These are phyloP conservation scores for Aphelenchoides bicaudatus DNA, from an alignment of 2,888 invertebrate genomes.

Conservation along the genomic window DNA sequence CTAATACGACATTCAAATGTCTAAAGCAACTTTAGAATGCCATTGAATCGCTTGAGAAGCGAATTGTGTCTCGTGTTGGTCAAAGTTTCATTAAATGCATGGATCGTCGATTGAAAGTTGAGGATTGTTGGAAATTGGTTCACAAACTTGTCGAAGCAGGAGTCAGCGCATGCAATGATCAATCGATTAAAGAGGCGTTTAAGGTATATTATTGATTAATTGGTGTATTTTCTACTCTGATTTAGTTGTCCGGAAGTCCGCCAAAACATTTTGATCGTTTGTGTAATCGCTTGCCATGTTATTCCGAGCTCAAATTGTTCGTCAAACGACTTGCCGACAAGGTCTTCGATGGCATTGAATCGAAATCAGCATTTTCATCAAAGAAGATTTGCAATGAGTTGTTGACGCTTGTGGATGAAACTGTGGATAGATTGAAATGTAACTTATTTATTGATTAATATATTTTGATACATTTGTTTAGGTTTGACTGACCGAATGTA, in stretches of 20 bases:
- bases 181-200: not conserved
- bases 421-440: too few relatives aligned
- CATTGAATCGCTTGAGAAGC: constrained; percentile 1
- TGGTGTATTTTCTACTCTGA: not conserved
- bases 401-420: too few relatives aligned
- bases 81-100: not conserved
- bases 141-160: not conserved
- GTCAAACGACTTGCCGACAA: too few relatives aligned
- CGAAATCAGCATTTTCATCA: too few relatives aligned
- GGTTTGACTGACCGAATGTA: constrained; percentile 12
- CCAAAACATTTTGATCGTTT: too few relatives aligned
- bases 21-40: constrained; percentile 3
- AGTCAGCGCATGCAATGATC: not conserved
- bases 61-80: constrained; percentile 7
- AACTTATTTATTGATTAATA: too few relatives aligned
- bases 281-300: too few relatives aligned
- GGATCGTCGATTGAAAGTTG: not conserved
- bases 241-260: not conserved
- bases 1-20: not conserved
- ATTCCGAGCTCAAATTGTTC: too few relatives aligned
- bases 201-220: not conserved
- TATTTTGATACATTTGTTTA: constrained; percentile 12
- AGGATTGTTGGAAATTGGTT: not conserved
- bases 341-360: too few relatives aligned
- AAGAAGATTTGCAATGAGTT: too few relatives aligned